Base-by-base conservation (phyloP, 2,888 invertebrate genomes). In the Petrophora chlorosata region DNA sequence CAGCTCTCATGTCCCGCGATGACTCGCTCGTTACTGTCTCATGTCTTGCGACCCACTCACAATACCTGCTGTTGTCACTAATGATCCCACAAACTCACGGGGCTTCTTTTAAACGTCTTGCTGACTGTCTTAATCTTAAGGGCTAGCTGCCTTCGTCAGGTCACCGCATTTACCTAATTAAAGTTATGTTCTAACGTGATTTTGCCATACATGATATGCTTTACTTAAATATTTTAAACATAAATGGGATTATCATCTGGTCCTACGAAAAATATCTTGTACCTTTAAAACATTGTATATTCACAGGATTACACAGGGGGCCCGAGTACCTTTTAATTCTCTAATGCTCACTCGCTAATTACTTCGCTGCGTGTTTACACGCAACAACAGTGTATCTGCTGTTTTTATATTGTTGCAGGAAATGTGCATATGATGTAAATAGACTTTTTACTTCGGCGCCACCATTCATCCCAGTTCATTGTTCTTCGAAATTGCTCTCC, bases 401-500 rank as follows among this genome's bases (percentile, higher is more conserved):
- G 58, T 72, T 67, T 76, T 74, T 77, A 69, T 72, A 67, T 77
- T 73, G 71, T 73, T 64, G 67, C 69, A 72, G 72, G 65, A 80
- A 82, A 80, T 81, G 76, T 82, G 80, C 77, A 81, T 80, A 79
- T 81, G 83, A 83, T 82, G 82, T 82, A 84, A 85, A 84, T 82
- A 83, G 70, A 81, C 77, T 85, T 85, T 85, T 85, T 85, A 82
- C 82, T 85, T 83, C 76, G 70, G 76, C 79, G 75, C 76, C 70
- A 75, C 79, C 72, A 85, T 87, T 85, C 85, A 86, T 79, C 74
- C 77, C 73, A 70, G 80, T 77, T 82, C 81, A 87, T 88, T 87
- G 85, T 87, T 87, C 82, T 85, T 82, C 73, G 79, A 84, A 87
- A 88, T 86, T 87, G 85, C 85, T 84, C 81, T 79, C 75, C 76